Percentiles rank a stretch among this genome's conserved stretches.
phyloP scores from a whole-genome alignment of 2,888 invertebrate genomes.

The Athripsodes cinereus region DNA sequence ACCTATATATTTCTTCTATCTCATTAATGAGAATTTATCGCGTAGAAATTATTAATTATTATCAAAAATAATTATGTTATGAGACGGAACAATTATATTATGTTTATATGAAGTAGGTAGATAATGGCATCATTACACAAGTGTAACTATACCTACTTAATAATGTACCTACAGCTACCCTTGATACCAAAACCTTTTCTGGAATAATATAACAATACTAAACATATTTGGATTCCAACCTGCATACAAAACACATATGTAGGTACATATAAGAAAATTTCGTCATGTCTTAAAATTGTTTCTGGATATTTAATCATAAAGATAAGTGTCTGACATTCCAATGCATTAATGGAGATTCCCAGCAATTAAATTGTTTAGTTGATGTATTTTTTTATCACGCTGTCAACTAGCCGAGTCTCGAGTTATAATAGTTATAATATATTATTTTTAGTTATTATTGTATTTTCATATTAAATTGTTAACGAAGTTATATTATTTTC shows the following conservation, averaged over 20 bases:
- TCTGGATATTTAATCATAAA: not conserved
- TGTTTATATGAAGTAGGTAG: not conserved
- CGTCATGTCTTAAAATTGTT: not conserved
- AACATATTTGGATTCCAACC: no score
- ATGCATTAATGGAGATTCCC: not conserved
- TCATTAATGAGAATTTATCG: constrained; percentile 27
- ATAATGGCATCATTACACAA: not conserved
- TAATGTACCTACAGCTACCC: not conserved
- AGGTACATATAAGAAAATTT: not conserved
- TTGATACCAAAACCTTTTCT: not conserved
- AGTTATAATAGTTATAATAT: not conserved
- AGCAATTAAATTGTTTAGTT: constrained; percentile 1
- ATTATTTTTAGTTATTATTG: not conserved
- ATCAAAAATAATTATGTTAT: constrained; percentile 11
- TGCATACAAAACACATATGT: not conserved
- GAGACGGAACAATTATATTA: constrained; percentile 21
- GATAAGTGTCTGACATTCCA: not conserved
- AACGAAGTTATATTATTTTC: not conserved
- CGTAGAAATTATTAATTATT: constrained; percentile 26
- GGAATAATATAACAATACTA: no score
- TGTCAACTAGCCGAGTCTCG: not conserved
- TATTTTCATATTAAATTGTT: not conserved
- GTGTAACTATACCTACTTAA: not conserved
- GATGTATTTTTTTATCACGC: not conserved
- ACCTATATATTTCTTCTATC: constrained; percentile 7